A percentile compares a stretch with the other conserved stretches of the same genome.
phyloP scores from a whole-genome alignment of 2,113 vertebrate species.

The Crocuta crocuta region DNA sequence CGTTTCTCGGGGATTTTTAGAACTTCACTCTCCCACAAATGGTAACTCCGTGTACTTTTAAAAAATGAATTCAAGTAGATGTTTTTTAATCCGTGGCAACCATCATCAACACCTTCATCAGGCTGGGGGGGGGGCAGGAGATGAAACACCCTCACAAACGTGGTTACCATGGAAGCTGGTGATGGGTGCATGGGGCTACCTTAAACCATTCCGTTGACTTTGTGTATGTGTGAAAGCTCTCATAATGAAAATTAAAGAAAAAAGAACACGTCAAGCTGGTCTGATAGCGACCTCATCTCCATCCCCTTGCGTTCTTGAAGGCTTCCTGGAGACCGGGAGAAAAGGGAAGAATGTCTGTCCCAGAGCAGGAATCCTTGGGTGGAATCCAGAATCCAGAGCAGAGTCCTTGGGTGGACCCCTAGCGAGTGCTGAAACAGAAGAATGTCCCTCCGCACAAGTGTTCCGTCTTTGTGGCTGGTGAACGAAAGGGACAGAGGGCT shows the following conservation, averaged over 20 bases:
- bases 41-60: not conserved
- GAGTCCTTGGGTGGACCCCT: too few species aligned
- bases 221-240: not conserved
- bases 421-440: not conserved
- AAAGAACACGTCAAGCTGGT: not conserved
- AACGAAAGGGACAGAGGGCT: not conserved
- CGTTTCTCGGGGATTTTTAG: not conserved
- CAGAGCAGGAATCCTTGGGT: too few species aligned
- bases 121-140: too few species aligned
- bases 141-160: fast-evolving
- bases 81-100: not conserved
- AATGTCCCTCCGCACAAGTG: not conserved
- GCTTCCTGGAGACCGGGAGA: fast-evolving
- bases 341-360: not conserved
- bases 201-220: not conserved
- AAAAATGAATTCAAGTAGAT: not conserved
- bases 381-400: too few species aligned
- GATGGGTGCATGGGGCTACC: fast-evolving
- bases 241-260: not conserved
- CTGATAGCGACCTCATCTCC: not conserved
- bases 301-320: not conserved
- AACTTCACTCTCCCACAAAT: not conserved
- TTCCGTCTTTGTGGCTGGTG: not conserved
- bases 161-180: fast-evolving
- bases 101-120: not conserved